Evolutionary conservation across 35 echinoderm and acorn worm species (phyloP).

Genomic region (Holothuria glaberrima): DNA sequence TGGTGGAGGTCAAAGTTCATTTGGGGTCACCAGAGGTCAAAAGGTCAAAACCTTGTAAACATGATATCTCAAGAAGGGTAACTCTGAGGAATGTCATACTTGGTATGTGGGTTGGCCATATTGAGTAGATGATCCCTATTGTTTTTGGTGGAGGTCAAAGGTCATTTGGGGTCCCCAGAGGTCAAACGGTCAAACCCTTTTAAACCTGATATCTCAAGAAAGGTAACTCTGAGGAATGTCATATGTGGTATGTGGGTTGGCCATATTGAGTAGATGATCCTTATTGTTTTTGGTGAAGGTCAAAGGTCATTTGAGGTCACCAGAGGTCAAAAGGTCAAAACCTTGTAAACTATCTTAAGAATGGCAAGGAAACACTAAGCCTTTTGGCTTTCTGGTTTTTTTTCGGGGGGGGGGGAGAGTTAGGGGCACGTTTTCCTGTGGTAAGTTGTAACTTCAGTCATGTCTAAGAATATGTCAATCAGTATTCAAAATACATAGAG

Average conservation of each 20-base stretch:
- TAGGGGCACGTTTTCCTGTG: too few relatives aligned
- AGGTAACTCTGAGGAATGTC: not conserved
- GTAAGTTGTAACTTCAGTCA: too few relatives aligned
- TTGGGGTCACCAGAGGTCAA: not conserved
- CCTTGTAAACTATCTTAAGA: too few relatives aligned
- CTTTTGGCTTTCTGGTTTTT: too few relatives aligned
- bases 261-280: not conserved
- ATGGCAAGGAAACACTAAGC: too few relatives aligned
- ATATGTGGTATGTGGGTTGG: not conserved
- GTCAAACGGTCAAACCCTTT: not conserved
- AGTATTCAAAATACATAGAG: too few relatives aligned
- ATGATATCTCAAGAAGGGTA: not conserved
- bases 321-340: too few relatives aligned
- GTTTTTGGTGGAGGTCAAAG: constrained; percentile 15
- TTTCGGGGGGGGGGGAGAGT: too few relatives aligned
- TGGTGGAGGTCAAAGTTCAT: not conserved
- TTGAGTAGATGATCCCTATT: constrained; percentile 1
- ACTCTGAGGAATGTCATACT: not conserved
- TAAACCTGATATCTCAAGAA: not conserved
- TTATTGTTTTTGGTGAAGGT: not conserved
- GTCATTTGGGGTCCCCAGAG: not conserved
- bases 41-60: not conserved
- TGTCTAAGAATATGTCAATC: too few relatives aligned
- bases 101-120: not conserved
- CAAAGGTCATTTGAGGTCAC: not conserved